phyloP scores from a whole-genome alignment of 2,797 vertebrate genomes.

The Acrossocheilus fasciatus region DNA sequence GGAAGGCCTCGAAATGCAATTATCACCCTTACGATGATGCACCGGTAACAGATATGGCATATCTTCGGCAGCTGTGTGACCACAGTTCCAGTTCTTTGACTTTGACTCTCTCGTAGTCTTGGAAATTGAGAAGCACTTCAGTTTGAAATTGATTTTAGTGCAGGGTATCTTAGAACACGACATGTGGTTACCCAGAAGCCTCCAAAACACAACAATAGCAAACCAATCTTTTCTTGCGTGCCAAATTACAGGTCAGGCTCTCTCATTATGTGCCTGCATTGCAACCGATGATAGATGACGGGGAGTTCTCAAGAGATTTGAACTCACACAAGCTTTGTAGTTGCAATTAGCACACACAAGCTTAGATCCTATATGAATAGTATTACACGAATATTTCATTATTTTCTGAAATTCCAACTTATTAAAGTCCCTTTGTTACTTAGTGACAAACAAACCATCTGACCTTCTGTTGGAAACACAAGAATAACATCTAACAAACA shows the following conservation, averaged over 20 bases:
- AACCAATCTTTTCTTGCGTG: background rate
- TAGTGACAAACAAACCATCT: conserved; percentile 15
- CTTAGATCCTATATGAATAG: background rate
- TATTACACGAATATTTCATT: background rate
- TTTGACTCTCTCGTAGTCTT: background rate
- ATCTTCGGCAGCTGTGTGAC: conserved; percentile 8
- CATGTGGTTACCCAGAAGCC: background rate
- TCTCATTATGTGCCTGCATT: conserved; percentile 12
- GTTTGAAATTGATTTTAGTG: conserved; percentile 23
- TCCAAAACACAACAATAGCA: conserved; percentile 2
- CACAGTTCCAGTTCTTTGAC: conserved; percentile 17
- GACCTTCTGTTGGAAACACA: conserved; percentile 1
- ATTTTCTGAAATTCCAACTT: background rate
- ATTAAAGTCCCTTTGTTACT: background rate
- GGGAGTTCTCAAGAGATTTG: background rate
- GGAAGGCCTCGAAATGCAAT: conserved; percentile 65
- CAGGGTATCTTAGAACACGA: background rate
- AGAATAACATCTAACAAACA: conserved; percentile 11
- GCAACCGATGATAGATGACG: background rate
- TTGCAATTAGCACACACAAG: conserved; percentile 1
- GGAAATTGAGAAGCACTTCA: conserved; percentile 21
- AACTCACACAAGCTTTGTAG: background rate
- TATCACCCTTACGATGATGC: conserved; percentile 66
- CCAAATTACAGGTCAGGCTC: conserved; percentile 23
- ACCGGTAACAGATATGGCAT: conserved; percentile 52